Evolutionary conservation across 2,113 vertebrate genomes (phyloP).

Genomic region (Microcebus jonahi): DNA sequence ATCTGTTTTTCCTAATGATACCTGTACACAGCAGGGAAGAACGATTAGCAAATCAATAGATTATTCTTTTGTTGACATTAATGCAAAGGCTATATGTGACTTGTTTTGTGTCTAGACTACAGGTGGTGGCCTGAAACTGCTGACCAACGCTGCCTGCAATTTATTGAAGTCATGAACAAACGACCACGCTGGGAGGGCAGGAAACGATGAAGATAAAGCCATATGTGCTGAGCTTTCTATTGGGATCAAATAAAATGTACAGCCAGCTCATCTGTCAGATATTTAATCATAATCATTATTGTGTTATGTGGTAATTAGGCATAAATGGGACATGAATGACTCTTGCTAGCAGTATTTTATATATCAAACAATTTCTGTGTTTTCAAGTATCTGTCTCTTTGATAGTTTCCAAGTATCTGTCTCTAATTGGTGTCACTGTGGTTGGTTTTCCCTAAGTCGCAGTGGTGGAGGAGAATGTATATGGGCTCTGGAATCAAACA

Average conservation of each 20-base stretch:
- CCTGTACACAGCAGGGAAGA: neutral
- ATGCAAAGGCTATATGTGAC: neutral
- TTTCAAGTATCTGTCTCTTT: neutral
- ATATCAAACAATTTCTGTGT: constrained; percentile 5
- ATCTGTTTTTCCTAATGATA: constrained; percentile 38
- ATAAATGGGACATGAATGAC: constrained; percentile 58
- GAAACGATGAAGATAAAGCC: neutral
- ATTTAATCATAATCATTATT: constrained; percentile 65
- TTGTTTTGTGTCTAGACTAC: neutral
- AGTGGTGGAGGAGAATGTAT: neutral
- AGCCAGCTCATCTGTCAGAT: constrained; percentile 54
- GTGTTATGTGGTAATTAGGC: constrained; percentile 50
- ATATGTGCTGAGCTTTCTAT: neutral
- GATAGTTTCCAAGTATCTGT: neutral
- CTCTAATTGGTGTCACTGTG: neutral
- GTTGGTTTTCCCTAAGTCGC: neutral
- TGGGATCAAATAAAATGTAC: neutral
- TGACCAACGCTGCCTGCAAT: neutral
- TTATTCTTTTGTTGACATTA: neutral
- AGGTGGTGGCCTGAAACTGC: neutral
- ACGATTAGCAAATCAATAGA: neutral
- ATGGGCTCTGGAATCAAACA: neutral
- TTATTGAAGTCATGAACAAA: constrained; percentile 10
- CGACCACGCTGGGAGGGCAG: fast-evolving
- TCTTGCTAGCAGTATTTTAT: neutral